Evolutionary conservation across 2,888 invertebrate species (phyloP), one percentile per base, ranked within the genome.

Genomic region (Melanostoma scalare): DNA sequence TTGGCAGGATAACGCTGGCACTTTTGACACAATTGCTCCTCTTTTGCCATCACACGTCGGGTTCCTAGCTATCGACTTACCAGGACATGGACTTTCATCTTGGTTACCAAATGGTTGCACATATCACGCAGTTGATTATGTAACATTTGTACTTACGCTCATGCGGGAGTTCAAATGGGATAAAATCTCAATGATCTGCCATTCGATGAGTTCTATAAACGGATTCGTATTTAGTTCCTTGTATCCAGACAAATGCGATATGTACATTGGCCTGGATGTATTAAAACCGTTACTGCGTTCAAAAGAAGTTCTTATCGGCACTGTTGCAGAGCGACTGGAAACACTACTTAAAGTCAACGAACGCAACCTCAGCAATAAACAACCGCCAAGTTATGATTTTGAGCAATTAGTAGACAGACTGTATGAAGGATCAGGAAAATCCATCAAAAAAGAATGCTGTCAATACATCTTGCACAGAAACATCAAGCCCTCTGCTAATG

Each of bases 1-100:
- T 0, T 95, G 95, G 95, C 94, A 93, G 90, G 96, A 96, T 89
- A 96, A 95, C 89, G 94, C 94, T 10, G 94, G 94, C 30, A 93
- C 94, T 0, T 96, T 95, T 92, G 95, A 96, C 89, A 92, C 93
- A 0, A 88, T 96, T 20, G 93, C 94, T 4, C 95, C 95, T 0
- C 89, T 93, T 69, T 89, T 96, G 36, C 91, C 92, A 1, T 86
- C 90, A 35, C 88, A 92, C 65, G 85, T 92, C 3, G 90, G 93
- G 1, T 91, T 93, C 73, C 88, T 96, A 9, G 93, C 95, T 0
- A 90, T 95, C 9, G 95, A 95, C 89, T 91, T 94, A 33, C 95
- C 94, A 2, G 95, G 96, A 0, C 95, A 96, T 89, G 96, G 96
- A 0, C 87, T 92, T 1, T 96, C 96, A 0, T 94, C 94, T 0